A percentile compares a stretch with the other conserved stretches of the same genome.
These are phyloP conservation scores for Camponotus fellah DNA, from an alignment of 2,888 invertebrate genomes.

Conservation along the genomic window DNA sequence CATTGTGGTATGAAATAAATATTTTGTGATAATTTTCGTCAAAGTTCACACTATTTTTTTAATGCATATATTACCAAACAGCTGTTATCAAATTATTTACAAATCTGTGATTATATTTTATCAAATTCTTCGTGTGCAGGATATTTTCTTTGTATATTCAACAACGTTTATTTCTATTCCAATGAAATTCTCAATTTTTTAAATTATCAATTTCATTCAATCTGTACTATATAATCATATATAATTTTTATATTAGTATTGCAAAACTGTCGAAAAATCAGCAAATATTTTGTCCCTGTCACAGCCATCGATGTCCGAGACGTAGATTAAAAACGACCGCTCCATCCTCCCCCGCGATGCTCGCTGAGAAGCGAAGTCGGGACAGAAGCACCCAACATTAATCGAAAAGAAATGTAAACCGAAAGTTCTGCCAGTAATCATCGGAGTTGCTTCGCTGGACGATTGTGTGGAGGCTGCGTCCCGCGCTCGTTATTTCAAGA, in stretches of 20 bases:
- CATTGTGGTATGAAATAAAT: neutral
- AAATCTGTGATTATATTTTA: neutral
- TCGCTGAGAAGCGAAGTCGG: neutral
- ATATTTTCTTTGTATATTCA: neutral
- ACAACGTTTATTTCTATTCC: neutral
- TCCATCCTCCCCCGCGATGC: no score
- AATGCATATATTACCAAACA: neutral
- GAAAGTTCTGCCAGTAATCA: constrained; percentile 46
- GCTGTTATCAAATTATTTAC: neutral
- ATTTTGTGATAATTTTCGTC: neutral
- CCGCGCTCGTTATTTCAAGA: constrained; percentile 54
- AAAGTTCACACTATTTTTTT: neutral
- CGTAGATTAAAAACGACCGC: neutral
- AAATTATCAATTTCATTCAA: no score
- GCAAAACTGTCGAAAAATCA: neutral
- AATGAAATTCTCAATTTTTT: neutral
- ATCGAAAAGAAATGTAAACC: constrained; percentile 43
- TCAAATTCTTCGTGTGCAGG: neutral
- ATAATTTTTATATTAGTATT: neutral
- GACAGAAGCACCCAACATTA: constrained; percentile 11
- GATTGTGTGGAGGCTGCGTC: constrained; percentile 15
- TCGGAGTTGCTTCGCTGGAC: neutral
- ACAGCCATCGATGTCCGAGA: neutral
- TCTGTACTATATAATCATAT: no score
- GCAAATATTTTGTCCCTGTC: neutral